Base-by-base conservation (phyloP, 2,113 vertebrate genomes). In the Periophthalmus modestus region DNA sequence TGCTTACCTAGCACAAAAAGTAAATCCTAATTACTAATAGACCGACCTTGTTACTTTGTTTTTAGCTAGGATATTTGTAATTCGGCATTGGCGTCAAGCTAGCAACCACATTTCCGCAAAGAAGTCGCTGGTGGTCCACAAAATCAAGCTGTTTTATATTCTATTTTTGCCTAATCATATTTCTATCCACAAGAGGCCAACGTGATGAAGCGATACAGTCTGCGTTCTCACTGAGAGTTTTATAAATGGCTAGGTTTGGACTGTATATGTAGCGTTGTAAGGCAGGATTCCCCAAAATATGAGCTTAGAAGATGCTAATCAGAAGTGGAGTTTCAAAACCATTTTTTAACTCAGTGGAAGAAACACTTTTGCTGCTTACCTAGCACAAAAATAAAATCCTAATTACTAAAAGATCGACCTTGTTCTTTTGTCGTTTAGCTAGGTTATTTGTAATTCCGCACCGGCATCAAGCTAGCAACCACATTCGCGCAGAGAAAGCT, bases 41-140 rank as follows among this genome's bases (percentile, higher is more conserved):
- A 76, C 65, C 86, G 88, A 88, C 85, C 90, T 91, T 90, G 87
- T 82, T 79, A 74, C 59, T 67, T 79, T 74, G 73, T 84, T 81
- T 80, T 34, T 80, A 77, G 59, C 75, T 58, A 81, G 71, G 88
- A 87, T 89, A 88, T 90, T 85, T 87, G 73, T 73, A 85, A 87
- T 88, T 83, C 84, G 75, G 81, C 81, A 82, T 72, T 78, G 84
- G 71, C 69, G 9, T 65, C 69, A 79, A 5, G 47, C 65, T 66
- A 72, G 80, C 66, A 50, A 68, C 57, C 84, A 75, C 69, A 79
- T 83, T 82, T 82, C 70, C 71, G 75, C 48, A 5, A 14, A 55
- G 66, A 80, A 82, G 81, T 82, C 83, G 78, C 65, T 15, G 75
- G 82, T 76, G 85, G 83, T 85, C 82, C 24, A 61, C 83, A 66